Evolutionary conservation across 2,113 vertebrate species (phyloP).

Genomic region (Ailurus styani): DNA sequence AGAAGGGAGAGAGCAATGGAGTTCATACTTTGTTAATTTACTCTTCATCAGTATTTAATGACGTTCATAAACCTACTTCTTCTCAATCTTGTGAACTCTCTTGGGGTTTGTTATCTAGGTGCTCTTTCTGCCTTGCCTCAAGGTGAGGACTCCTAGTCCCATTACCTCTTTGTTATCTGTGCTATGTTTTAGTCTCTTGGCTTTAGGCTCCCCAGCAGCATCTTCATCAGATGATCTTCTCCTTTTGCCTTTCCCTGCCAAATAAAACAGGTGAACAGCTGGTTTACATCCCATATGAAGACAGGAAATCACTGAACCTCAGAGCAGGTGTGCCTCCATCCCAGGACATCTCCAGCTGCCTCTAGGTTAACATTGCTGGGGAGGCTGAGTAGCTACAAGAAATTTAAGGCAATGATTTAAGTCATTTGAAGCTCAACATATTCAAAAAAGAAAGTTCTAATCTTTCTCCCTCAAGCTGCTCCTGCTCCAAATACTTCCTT

Average conservation of each 20-base stretch:
- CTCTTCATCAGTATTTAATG: background rate
- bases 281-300: background rate
- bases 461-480: background rate
- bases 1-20: background rate
- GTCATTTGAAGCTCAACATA: background rate
- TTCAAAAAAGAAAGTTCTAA: background rate
- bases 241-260: conserved; percentile 89
- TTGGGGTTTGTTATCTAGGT: background rate
- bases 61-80: background rate
- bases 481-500: background rate
- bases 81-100: background rate
- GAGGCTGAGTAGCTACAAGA: background rate
- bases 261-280: background rate
- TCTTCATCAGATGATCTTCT: conserved; percentile 85
- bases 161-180: conserved; percentile 75
- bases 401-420: background rate
- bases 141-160: background rate
- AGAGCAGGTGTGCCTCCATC: background rate
- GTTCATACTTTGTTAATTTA: background rate
- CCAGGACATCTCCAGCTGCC: background rate
- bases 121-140: background rate
- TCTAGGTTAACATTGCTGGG: background rate
- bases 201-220: conserved; percentile 61
- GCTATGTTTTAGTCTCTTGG: conserved; percentile 75
- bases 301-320: background rate